A percentile compares a stretch with the other conserved stretches of the same genome.
Conservation (phyloP, 2,113 vertebrate genomes). For the Elephas maximus region DNA sequence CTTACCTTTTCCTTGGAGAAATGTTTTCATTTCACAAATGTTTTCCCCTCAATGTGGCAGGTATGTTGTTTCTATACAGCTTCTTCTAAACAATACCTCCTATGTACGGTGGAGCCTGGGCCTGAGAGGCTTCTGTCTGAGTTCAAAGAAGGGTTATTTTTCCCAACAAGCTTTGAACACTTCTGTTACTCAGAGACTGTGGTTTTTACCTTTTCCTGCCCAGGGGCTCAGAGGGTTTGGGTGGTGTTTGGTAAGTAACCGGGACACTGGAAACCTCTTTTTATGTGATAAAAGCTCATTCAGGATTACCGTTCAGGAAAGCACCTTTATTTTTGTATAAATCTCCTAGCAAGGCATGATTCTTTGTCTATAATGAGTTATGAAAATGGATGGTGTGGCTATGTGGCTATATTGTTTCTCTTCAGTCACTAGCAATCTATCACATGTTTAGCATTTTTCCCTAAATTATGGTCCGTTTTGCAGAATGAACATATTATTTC, state of each 20-base stretch:
- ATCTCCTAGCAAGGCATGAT: not conserved
- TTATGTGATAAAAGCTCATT: not conserved
- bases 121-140: not conserved
- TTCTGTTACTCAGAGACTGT: not conserved
- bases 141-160: not conserved
- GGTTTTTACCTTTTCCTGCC: not conserved
- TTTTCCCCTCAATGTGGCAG: not conserved
- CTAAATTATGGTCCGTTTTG: not conserved
- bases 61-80: not conserved
- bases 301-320: conserved; percentile 32
- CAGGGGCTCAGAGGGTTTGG: not conserved
- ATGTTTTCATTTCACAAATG: not conserved
- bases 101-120: not conserved
- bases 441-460: not conserved
- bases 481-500: not conserved
- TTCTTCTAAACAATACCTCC: not conserved
- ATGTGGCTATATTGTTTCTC: not conserved
- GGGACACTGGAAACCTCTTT: not conserved
- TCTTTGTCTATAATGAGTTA: conserved; percentile 17
- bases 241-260: not conserved
- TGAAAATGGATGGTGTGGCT: not conserved
- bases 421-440: not conserved
- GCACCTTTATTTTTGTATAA: not conserved
- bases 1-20: not conserved
- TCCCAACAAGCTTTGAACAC: not conserved